Evolutionary conservation across 1,140 invertebrate species (phyloP), one percentile per base, ranked within the genome.

Genomic region (Pseudomyrmex cubaensis): DNA sequence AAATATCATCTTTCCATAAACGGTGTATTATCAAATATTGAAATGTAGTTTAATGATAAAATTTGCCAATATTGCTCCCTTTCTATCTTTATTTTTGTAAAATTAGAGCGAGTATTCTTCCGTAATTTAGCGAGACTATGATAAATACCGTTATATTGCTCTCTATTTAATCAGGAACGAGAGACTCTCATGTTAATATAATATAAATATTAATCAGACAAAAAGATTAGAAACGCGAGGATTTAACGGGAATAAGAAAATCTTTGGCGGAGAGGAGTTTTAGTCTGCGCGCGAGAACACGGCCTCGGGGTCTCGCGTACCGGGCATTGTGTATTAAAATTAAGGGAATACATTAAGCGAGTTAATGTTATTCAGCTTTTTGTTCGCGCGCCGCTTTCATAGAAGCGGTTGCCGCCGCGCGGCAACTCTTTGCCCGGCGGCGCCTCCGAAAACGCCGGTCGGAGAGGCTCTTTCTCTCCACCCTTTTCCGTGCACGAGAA

Each of bases 271-370:
- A 25, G 63, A 52, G 57, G 67, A 59, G 63, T 35, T 46, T 35
- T 7, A 35, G 35, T 2, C 5, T 35, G 35, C 35, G 35, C 35
- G 52, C 63, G 20, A 59, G 52, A 78, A 57, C 64, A 46, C 44
- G 35, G 64, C 52, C 35, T 25, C 35, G 15, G 3, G 76, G 61
- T 15, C 59, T 50, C 73, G 35, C 35, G 73, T 62, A 76, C 74
- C 74, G 74, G 76, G 74, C 82, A 87, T 90, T 90, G 89, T 90
- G 83, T 87, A 90, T 89, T 86, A 85, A 88, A 90, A 89, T 90
- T 84, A 86, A 89, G 48, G 86, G 84, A 86, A 86, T 88, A 84
- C 82, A 89, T 90, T 90, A 90, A 84, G 62, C 62, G 63, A 85
- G 84, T 85, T 86, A 87, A 89, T 86, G 83, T 78, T 89, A 90